phyloP scores from a whole-genome alignment of 2,797 vertebrate species.

The Brachyrhaphis roseni region DNA sequence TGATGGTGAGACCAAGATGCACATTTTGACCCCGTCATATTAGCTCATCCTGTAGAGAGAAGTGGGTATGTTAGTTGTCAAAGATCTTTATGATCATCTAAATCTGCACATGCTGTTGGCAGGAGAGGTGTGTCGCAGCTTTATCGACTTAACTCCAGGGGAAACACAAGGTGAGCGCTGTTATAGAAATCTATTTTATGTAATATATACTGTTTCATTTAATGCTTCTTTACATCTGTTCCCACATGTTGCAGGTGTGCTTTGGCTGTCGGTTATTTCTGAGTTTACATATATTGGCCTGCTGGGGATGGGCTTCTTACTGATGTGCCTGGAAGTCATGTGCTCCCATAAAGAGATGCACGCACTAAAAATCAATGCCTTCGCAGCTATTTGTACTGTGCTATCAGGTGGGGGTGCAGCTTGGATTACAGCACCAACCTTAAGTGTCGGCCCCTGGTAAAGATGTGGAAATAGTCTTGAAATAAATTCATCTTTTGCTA shows the following conservation, averaged over 20 bases:
- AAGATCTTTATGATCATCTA: not conserved
- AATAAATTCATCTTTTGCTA: not conserved
- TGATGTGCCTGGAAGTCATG: constrained; percentile 86
- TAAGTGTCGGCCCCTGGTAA: not conserved
- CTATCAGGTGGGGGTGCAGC: constrained; percentile 80
- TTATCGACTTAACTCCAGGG: constrained; percentile 85
- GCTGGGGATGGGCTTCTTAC: constrained; percentile 85
- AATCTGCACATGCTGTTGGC: constrained; percentile 32
- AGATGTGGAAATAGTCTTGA: not conserved
- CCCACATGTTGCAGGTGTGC: constrained; percentile 74
- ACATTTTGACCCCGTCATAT: not conserved
- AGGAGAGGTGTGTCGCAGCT: constrained; percentile 87
- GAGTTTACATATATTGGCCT: constrained; percentile 88
- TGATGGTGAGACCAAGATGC: constrained; percentile 75
- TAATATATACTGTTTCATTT: not conserved
- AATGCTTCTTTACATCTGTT: not conserved
- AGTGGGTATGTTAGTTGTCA: not conserved
- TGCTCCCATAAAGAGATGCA: constrained; percentile 85
- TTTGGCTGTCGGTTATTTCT: constrained; percentile 82
- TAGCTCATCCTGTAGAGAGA: not conserved
- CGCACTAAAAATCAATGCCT: constrained; percentile 87
- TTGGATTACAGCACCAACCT: not conserved
- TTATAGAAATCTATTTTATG: not conserved
- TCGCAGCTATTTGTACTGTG: constrained; percentile 85
- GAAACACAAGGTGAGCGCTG: constrained; percentile 83